phyloP scores from a whole-genome alignment of 2,888 invertebrate genomes.

The Diadegma fenestrale region DNA sequence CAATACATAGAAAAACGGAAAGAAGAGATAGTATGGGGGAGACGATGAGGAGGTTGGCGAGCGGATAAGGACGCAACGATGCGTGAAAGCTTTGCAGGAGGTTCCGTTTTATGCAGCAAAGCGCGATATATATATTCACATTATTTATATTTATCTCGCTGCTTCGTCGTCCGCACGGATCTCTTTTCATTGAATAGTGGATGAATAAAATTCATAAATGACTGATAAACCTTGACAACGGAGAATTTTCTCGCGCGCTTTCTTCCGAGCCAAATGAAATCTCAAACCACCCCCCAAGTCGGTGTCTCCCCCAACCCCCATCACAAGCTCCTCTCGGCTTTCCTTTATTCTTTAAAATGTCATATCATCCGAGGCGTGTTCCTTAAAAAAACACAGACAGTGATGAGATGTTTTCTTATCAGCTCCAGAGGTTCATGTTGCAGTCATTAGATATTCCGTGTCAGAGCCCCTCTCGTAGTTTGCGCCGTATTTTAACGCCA shows the following conservation, averaged over 20 bases:
- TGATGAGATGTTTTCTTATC: slow-evolving; percentile 72
- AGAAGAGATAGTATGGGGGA: neutral
- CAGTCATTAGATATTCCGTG: slow-evolving; percentile 77
- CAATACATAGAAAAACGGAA: neutral
- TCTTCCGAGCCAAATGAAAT: slow-evolving; percentile 1
- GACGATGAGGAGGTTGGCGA: slow-evolving; percentile 19
- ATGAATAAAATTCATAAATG: slow-evolving; percentile 66
- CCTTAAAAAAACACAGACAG: neutral
- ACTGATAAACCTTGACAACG: slow-evolving; percentile 65
- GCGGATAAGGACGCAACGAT: slow-evolving; percentile 58
- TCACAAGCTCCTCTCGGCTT: slow-evolving; percentile 7
- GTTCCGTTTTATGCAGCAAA: neutral
- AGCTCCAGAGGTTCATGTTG: slow-evolving; percentile 75
- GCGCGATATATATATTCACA: neutral
- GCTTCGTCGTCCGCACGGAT: neutral
- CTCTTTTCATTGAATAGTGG: slow-evolving; percentile 6
- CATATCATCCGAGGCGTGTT: slow-evolving; percentile 6
- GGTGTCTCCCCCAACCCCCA: neutral
- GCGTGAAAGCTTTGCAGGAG: slow-evolving; percentile 60
- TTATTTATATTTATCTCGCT: neutral
- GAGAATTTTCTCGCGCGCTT: slow-evolving; percentile 12
- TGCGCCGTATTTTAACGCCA: slow-evolving; percentile 27
- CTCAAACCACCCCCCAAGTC: neutral
- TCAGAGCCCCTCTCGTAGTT: slow-evolving; percentile 35
- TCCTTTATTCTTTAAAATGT: slow-evolving; percentile 46